Base-by-base conservation (phyloP, 2,113 vertebrate species). In the Puntigrus tetrazona region DNA sequence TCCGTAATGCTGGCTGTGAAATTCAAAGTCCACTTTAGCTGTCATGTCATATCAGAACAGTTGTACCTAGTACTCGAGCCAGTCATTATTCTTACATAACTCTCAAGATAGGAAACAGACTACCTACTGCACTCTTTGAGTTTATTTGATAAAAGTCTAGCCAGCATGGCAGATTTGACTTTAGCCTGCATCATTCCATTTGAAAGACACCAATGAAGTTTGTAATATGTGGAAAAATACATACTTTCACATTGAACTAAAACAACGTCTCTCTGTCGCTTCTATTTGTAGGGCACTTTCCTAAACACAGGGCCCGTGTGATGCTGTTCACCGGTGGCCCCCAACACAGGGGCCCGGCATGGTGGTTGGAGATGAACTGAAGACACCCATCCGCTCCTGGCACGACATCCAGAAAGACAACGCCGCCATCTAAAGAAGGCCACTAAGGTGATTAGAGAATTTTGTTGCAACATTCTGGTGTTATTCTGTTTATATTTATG, bases 331-430 rank as follows among this genome's bases (percentile, higher is more conserved):
- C 96, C 0, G 97, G 98, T 0, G 98, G 98, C 0, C 98, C 98
- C n/a, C 97, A 1, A 98, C 97, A 20, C 97, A 99, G 89, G 98
- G 98, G 41, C 96, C 97, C 0, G 98, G 98, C 85, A 99, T 99
- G 97, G 98, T 99, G 72, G 98, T 99, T 75, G 98, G 98, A 86
- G 98, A 99, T 75, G 97, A 99, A 81, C 91, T 99, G 86, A 99
- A 99, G 92, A 95, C 93, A 76, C 98, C 98, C 77, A 99, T 99
- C 88, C 96, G 98, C 88, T 99, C 98, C 43, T 99, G 98, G 98
- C 97, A 99, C 0, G 97, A 99, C 92, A 99, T 99, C 89, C 96
- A 97, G 90, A 99, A 99, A 90, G 98, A 99, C 89, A 99, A 98
- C 0, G 97, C 97, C 95, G 97, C 45, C 96, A 98, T 89, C 92